These are phyloP conservation scores for Macrobrachium nipponense DNA, from an alignment of 1,140 invertebrate species.

Conservation along the genomic window DNA sequence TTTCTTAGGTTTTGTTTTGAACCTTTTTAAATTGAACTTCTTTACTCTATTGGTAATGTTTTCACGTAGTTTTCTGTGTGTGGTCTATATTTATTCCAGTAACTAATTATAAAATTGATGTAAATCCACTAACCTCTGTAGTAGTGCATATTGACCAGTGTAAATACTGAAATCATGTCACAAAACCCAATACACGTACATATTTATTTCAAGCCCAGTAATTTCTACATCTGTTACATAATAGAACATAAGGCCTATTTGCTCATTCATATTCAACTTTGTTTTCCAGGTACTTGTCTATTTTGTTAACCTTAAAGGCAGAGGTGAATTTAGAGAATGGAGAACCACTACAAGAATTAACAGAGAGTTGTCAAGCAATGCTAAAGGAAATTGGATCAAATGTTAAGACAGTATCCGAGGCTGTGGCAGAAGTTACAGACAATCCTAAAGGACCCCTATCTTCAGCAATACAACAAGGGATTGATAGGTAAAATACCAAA, in stretches of 20 bases:
- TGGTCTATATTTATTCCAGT: too few relatives aligned
- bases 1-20: too few relatives aligned
- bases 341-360: constrained; percentile 44
- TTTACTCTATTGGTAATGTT: too few relatives aligned
- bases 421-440: constrained; percentile 34
- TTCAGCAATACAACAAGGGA: constrained; percentile 52
- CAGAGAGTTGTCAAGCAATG: constrained; percentile 30
- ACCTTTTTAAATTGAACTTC: too few relatives aligned
- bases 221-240: neutral
- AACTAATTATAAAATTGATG: too few relatives aligned
- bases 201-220: neutral
- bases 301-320: constrained; percentile 57
- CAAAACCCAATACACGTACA: too few relatives aligned
- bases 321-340: constrained; percentile 44
- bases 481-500: constrained; percentile 47
- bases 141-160: too few relatives aligned
- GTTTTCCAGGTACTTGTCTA: constrained; percentile 34
- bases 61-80: too few relatives aligned
- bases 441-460: constrained; percentile 33
- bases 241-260: neutral
- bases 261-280: neutral
- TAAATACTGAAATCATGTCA: too few relatives aligned
- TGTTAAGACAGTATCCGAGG: constrained; percentile 40
- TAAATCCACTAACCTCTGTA: too few relatives aligned
- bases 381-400: constrained; percentile 28